Percentiles rank a stretch among this genome's conserved stretches.
Conservation (phyloP, 1,140 invertebrate species). For the Eriosoma lanigerum region DNA sequence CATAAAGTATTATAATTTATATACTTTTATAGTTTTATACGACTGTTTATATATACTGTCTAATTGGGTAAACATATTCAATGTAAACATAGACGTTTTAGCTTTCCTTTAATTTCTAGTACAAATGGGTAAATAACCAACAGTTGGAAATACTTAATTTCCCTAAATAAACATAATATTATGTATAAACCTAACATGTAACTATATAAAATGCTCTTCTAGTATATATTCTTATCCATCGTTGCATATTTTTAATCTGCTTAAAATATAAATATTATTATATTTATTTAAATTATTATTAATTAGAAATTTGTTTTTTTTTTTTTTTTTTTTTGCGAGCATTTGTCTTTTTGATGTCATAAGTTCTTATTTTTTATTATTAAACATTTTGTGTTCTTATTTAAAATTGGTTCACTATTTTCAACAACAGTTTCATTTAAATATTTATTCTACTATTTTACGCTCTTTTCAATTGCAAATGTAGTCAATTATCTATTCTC, state of each 20-base stretch:
- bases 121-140: slow-evolving; percentile 9
- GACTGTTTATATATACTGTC: too few species aligned
- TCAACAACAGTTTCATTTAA: neutral
- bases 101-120: neutral
- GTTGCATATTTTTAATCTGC: slow-evolving; percentile 5
- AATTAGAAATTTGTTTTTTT: too few species aligned
- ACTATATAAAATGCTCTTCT: neutral
- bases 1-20: too few species aligned
- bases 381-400: too few species aligned
- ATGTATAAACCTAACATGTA: slow-evolving; percentile 23
- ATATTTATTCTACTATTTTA: neutral
- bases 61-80: neutral
- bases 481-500: neutral
- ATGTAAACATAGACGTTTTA: neutral
- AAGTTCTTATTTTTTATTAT: neutral
- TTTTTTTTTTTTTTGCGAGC: too few species aligned
- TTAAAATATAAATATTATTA: neutral
- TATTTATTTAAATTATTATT: neutral
- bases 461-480: neutral
- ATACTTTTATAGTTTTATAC: too few species aligned
- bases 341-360: neutral
- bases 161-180: slow-evolving; percentile 30
- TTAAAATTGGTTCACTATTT: too few species aligned
- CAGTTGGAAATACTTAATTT: slow-evolving; percentile 26
- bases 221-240: neutral